Percentiles rank a stretch among this genome's conserved stretches.
These are phyloP conservation scores for Nasonia giraulti DNA, from an alignment of 1,140 invertebrate genomes.

Conservation along the genomic window DNA sequence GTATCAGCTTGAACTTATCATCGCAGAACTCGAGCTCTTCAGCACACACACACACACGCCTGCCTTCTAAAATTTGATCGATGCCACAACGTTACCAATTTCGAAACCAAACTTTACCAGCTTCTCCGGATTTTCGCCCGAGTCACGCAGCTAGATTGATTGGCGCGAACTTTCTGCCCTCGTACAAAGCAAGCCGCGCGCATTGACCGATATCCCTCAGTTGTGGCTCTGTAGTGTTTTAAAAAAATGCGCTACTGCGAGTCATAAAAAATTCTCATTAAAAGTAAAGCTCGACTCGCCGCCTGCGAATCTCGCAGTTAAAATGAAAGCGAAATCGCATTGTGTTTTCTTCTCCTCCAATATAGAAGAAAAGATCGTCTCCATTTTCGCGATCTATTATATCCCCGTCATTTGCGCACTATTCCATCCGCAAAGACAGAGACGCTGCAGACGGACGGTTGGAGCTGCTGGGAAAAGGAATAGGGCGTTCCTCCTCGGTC, in stretches of 20 bases:
- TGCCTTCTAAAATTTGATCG: neutral
- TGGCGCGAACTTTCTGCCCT: neutral
- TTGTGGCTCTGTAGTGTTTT: no score
- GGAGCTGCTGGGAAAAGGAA: neutral
- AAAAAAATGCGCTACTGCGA: neutral
- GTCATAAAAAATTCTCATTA: constrained; percentile 6
- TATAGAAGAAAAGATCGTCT: constrained; percentile 29
- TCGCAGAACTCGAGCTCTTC: neutral
- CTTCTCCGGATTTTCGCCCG: neutral
- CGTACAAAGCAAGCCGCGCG: no score
- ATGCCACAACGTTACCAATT: neutral
- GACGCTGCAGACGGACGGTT: neutral
- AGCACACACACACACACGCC: no score
- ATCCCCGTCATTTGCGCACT: neutral
- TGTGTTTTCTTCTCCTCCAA: neutral
- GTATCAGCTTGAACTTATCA: neutral
- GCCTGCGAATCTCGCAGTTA: neutral
- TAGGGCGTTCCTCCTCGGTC: neutral
- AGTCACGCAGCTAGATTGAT: neutral
- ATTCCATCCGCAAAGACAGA: neutral
- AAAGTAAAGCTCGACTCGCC: neutral
- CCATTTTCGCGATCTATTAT: neutral
- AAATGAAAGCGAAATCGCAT: constrained; percentile 9
- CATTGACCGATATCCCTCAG: no score
- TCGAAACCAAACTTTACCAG: neutral